A percentile compares a stretch with the other conserved stretches of the same genome.
Conservation (phyloP, 92 coral and sea anemone species). For the Porites evermanni region DNA sequence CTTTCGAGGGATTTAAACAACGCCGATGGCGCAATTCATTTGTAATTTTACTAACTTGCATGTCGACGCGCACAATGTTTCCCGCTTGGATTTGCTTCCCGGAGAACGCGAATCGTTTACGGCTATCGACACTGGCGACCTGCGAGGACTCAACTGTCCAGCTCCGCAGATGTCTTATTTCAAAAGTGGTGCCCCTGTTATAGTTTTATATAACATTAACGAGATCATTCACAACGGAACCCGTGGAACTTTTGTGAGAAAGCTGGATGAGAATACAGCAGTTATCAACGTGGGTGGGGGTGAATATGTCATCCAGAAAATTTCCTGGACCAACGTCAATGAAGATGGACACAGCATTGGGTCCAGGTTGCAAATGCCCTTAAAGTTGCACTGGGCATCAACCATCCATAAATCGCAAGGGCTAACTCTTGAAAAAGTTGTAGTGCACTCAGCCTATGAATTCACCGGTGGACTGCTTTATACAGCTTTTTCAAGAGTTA, state of each 20-base stretch:
- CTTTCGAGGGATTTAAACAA: too few species aligned
- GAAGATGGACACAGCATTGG: constrained; percentile 18
- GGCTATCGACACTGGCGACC: background rate
- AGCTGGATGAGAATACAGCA: background rate
- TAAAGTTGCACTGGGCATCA: constrained; percentile 37
- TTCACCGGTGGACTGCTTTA: constrained; percentile 44
- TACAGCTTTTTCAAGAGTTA: constrained; percentile 50
- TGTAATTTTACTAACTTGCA: constrained; percentile 40
- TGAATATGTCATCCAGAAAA: background rate
- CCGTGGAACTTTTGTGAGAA: constrained; percentile 10
- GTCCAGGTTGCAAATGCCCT: constrained; percentile 19
- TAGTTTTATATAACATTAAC: background rate
- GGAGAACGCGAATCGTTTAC: constrained; percentile 16
- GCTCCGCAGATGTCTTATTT: constrained; percentile 2
- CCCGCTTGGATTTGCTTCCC: background rate
- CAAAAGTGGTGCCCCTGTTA: constrained; percentile 14
- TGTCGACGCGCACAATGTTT: constrained; percentile 37
- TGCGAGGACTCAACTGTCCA: constrained; percentile 13
- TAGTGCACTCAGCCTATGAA: constrained; percentile 38
- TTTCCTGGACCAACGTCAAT: constrained; percentile 26
- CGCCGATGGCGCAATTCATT: background rate
- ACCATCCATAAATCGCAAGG: constrained; percentile 57
- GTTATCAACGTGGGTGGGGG: constrained; percentile 22
- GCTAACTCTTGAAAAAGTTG: background rate
- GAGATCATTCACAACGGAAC: constrained; percentile 30